Evolutionary conservation across 2,113 vertebrate genomes (phyloP).

Genomic region (Micronycteris hirsuta): DNA sequence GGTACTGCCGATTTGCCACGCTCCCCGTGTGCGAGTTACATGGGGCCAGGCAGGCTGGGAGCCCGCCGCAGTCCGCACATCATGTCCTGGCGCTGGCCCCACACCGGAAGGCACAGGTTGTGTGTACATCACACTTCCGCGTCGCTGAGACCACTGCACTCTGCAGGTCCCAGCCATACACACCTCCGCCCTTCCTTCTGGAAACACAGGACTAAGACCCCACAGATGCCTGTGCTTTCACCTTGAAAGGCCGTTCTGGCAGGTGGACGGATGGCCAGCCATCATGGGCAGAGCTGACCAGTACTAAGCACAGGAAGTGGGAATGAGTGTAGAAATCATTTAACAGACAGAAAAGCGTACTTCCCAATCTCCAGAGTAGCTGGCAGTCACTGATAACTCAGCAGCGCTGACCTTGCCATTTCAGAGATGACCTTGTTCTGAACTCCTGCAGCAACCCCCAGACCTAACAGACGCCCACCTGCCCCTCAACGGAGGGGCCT

Average conservation of each 20-base stretch:
- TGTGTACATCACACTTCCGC: slow-evolving; percentile 25
- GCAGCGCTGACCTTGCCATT: background rate
- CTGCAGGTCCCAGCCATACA: slow-evolving; percentile 43
- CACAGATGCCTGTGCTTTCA: background rate
- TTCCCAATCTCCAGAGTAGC: background rate
- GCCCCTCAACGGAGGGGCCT: background rate
- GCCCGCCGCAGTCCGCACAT: background rate
- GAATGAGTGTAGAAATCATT: background rate
- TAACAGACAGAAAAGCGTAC: background rate
- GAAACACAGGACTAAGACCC: slow-evolving; percentile 46
- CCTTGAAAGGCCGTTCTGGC: background rate
- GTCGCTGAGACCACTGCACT: slow-evolving; percentile 40
- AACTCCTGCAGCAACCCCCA: background rate
- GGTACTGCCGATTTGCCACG: no score
- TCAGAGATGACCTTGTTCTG: slow-evolving; percentile 34
- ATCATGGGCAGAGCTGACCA: background rate
- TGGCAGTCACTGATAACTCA: background rate
- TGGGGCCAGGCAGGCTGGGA: background rate
- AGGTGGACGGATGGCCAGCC: background rate
- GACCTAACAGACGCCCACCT: background rate
- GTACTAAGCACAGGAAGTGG: background rate
- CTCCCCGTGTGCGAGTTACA: slow-evolving; percentile 29
- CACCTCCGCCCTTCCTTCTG: slow-evolving; percentile 67
- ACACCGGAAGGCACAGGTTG: slow-evolving; percentile 70
- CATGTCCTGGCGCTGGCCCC: slow-evolving; percentile 58